phyloP scores from a whole-genome alignment of 2,797 vertebrate species.

The Microcaecilia unicolor region DNA sequence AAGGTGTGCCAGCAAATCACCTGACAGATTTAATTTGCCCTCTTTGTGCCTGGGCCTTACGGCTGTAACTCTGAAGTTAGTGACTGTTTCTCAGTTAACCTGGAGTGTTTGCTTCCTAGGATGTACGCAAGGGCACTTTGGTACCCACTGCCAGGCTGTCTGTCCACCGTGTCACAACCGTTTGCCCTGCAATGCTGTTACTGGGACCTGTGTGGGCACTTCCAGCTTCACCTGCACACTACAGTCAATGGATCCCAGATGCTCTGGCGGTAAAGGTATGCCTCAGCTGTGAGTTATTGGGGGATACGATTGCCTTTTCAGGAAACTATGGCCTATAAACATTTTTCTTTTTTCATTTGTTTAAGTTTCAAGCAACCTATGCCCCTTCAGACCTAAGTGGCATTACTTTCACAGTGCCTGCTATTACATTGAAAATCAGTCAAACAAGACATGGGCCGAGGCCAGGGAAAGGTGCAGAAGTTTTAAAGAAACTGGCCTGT shows the following conservation, averaged over 20 bases:
- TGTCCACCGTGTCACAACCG: not conserved
- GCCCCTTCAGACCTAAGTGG: not conserved
- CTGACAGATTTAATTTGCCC: not conserved
- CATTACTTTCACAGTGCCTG: constrained; percentile 2
- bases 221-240: not conserved
- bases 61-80: no score
- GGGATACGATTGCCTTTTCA: not conserved
- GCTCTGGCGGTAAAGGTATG: not conserved
- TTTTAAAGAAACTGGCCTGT: constrained; percentile 4
- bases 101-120: not conserved
- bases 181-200: constrained; percentile 1
- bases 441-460: not conserved
- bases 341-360: not conserved
- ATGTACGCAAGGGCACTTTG: constrained; percentile 2
- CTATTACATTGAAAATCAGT: constrained; percentile 6
- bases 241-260: not conserved
- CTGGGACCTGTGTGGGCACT: not conserved
- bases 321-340: not conserved
- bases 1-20: no score
- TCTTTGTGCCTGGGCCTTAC: no score
- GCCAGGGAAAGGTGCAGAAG: not conserved
- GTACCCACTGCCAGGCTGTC: not conserved
- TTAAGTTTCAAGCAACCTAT: not conserved
- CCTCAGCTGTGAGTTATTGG: not conserved
- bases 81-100: no score